A percentile compares a stretch with the other conserved stretches of the same genome.
These are phyloP conservation scores for Ascaphus truei DNA, from an alignment of 2,113 vertebrate genomes.

Conservation along the genomic window DNA sequence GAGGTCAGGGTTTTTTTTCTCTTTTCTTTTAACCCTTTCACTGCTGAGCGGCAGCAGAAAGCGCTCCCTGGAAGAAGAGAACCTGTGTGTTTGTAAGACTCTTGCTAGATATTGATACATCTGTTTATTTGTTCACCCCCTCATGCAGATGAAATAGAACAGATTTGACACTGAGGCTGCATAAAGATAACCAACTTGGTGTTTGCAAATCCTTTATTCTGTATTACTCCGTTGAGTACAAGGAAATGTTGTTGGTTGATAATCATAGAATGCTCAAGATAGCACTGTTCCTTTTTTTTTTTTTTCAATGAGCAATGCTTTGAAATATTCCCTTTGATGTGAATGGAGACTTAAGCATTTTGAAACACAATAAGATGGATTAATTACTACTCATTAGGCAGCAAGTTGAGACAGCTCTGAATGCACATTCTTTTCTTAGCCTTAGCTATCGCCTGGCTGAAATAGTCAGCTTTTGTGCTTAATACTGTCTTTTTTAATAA, in stretches of 20 bases:
- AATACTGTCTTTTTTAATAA: conserved; percentile 90
- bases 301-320: conserved; percentile 67
- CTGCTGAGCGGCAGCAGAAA: too few species aligned
- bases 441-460: conserved; percentile 74
- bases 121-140: too few species aligned
- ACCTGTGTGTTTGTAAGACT: too few species aligned
- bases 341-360: conserved; percentile 81
- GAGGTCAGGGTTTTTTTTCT: too few species aligned
- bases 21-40: too few species aligned
- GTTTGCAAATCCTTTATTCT: too few species aligned
- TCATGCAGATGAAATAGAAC: too few species aligned
- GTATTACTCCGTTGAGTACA: too few species aligned
- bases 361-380: conserved; percentile 80
- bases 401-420: conserved; percentile 77
- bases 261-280: conserved; percentile 66
- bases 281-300: conserved; percentile 57
- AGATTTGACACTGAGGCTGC: too few species aligned
- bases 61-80: too few species aligned
- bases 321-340: conserved; percentile 79
- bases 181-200: too few species aligned
- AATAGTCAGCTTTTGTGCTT: conserved; percentile 90
- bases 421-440: conserved; percentile 82
- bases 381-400: conserved; percentile 84
- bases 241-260: conserved; percentile 55
- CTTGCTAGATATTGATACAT: too few species aligned